Evolutionary conservation across 2,797 vertebrate species (phyloP).

Genomic region (Pogoniulus pusillus): DNA sequence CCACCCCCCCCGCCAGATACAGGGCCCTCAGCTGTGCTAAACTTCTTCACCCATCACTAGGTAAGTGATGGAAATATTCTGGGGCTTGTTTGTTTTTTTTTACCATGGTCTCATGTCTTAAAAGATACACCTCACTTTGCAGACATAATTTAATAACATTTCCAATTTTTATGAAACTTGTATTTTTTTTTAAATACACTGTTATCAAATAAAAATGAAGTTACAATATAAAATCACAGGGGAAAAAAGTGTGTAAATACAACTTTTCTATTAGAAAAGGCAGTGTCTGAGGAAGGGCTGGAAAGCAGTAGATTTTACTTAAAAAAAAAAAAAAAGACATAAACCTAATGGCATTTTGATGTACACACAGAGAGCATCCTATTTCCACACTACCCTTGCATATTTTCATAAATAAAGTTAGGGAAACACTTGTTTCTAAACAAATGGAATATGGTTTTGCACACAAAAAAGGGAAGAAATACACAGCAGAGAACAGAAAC

Average conservation of each 20-base stretch:
- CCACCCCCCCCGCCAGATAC: background rate
- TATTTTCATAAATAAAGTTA: conserved; percentile 36
- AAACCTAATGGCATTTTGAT: conserved; percentile 22
- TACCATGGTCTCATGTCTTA: background rate
- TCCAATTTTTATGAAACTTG: conserved; percentile 59
- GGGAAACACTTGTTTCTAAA: background rate
- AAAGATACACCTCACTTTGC: conserved; percentile 36
- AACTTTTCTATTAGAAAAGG: conserved; percentile 60
- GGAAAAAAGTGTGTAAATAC: conserved; percentile 12
- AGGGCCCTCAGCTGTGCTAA: background rate
- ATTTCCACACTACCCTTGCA: conserved; percentile 12
- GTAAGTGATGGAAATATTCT: background rate
- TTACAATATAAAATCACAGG: conserved; percentile 66
- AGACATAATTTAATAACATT: conserved; percentile 63
- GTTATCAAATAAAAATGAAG: conserved; percentile 50
- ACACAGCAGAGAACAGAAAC: background rate
- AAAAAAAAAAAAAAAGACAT: background rate
- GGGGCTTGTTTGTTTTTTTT: background rate
- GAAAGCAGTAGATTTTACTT: conserved; percentile 42
- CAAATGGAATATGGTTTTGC: background rate
- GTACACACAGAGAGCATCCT: background rate
- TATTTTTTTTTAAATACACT: conserved; percentile 70
- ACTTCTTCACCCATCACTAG: background rate
- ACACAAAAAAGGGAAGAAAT: background rate
- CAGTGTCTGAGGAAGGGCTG: background rate